Evolutionary conservation across 2,113 vertebrate species (phyloP).

Genomic region (Procavia capensis): DNA sequence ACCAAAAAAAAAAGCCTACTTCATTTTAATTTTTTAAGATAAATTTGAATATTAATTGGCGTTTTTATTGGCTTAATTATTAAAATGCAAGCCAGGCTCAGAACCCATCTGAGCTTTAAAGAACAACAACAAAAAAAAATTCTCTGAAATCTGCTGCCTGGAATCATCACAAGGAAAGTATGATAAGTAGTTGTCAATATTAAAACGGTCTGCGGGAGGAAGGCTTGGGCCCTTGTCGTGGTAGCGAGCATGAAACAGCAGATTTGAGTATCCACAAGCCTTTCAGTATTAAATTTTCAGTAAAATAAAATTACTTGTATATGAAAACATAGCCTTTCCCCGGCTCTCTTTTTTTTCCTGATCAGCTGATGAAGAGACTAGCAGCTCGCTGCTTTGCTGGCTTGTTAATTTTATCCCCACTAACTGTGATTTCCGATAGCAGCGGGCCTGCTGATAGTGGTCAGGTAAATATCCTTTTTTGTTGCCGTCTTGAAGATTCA

Average conservation of each 20-base stretch:
- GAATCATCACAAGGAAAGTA: conserved; percentile 90
- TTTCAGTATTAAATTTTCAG: conserved; percentile 94
- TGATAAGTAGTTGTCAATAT: conserved; percentile 95
- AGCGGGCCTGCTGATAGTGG: conserved; percentile 97
- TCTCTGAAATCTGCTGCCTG: conserved; percentile 89
- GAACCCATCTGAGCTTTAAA: conserved; percentile 75
- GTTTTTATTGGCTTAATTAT: conserved; percentile 75
- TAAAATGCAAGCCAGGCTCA: conserved; percentile 79
- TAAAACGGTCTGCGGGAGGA: conserved; percentile 94
- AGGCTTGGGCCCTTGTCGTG: conserved; percentile 95
- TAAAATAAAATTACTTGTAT: conserved; percentile 98
- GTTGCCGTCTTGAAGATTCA: conserved; percentile 94
- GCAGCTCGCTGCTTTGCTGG: conserved; percentile 99
- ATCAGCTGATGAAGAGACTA: conserved; percentile 99
- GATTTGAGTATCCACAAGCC: conserved; percentile 93
- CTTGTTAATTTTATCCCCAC: conserved; percentile 99
- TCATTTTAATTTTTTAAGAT: conserved; percentile 65
- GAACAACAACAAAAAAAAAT: conserved; percentile 71
- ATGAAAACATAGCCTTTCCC: conserved; percentile 99
- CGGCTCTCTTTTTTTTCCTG: conserved; percentile 97
- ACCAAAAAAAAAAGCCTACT: conserved; percentile 56
- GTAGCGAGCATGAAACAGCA: conserved; percentile 95
- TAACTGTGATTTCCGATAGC: conserved; percentile 97
- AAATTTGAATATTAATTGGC: conserved; percentile 77
- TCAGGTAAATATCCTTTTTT: conserved; percentile 98